Evolutionary conservation across 2,888 invertebrate species (phyloP), one percentile per base, ranked within the genome.

Genomic region (Leptopilina myrica): DNA sequence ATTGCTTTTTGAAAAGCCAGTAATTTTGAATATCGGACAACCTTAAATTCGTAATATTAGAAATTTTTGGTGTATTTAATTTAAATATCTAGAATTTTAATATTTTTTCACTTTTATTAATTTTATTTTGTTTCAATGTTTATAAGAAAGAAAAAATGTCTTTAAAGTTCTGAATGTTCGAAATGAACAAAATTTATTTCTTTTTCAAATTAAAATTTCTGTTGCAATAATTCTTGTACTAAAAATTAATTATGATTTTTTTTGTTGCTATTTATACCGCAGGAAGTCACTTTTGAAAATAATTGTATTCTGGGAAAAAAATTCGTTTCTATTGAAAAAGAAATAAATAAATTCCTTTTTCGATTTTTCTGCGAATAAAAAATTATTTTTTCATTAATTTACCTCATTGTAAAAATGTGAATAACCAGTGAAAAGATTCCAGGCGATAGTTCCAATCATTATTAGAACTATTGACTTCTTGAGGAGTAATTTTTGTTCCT

Each of bases 1-100:
- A 14, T 15, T 40, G 64, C 64, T 64, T 64, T 11, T 64, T 33
- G 64, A 64, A 33, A 33, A 64, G 64, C 64, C 40, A 64, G 33
- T 33, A 40, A 64, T 20, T 64, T 26, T 12, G 64, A 33, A 33
- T 64, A 64, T 33, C 40, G 33, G 40, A 40, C 64, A 11, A 64
- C 64, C 64, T 64, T 11, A 26, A 26, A 64, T 62, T 62, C 1
- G 20, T 20, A 62, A 15, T 62, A 62, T 62, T 15, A 62, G 5
- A 62, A 62, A 62, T 49, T 49, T 20, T 49, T 49, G 1, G 15
- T 15, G 43, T 43, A 43, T 43, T 43, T 43, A 43, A 43, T 43
- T 8, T 43, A 43, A 33, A 33, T 33, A 33, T 3, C 5, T 33
- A 3, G 3, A 33, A 33, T 33, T 33, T 33, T 33, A 33, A 33